Conservation (phyloP, 2,888 invertebrate species). For the Eupithecia abbreviata region DNA sequence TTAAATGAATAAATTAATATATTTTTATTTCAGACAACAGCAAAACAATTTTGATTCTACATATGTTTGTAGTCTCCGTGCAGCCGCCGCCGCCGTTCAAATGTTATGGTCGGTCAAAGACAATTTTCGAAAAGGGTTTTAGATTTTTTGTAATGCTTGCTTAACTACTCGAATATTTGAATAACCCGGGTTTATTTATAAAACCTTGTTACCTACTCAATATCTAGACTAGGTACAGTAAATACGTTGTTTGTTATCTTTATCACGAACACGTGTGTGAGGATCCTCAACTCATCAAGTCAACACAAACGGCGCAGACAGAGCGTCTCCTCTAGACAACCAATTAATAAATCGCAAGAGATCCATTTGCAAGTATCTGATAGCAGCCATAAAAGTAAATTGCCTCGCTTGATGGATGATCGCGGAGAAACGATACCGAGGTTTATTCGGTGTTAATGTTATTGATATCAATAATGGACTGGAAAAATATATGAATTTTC, state of each 20-base stretch:
- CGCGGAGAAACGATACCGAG: not conserved
- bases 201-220: not conserved
- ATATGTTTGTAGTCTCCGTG: no score
- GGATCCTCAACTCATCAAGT: not conserved
- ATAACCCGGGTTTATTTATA: not conserved
- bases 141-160: no score
- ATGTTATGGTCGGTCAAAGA: no score
- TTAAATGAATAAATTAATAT: no score
- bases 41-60: no score
- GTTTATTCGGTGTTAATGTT: not conserved
- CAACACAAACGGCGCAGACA: not conserved
- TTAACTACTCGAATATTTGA: not conserved
- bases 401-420: constrained; percentile 1
- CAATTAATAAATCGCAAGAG: constrained; percentile 6
- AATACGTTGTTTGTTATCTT: not conserved
- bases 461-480: not conserved
- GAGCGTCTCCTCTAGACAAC: not conserved
- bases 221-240: not conserved
- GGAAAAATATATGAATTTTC: not conserved
- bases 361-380: constrained; percentile 9
- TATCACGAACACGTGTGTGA: not conserved
- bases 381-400: constrained; percentile 1
- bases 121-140: no score
- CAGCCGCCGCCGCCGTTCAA: no score
- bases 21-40: no score